These are phyloP conservation scores for Brachylomia viminalis DNA, from an alignment of 2,888 invertebrate genomes.

Conservation along the genomic window DNA sequence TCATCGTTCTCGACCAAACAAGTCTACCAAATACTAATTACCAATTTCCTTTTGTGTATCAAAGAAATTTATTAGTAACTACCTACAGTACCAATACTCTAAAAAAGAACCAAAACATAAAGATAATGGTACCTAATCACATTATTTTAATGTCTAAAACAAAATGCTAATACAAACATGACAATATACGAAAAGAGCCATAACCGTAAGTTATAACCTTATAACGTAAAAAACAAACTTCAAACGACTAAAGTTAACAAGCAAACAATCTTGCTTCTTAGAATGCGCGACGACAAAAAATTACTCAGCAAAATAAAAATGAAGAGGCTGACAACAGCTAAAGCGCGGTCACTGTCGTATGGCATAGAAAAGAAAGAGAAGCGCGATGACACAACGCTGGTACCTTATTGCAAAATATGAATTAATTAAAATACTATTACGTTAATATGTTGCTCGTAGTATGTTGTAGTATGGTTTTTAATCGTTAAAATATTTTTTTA, in stretches of 20 bases:
- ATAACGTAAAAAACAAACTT: slow-evolving; percentile 46
- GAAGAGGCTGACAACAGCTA: too few relatives aligned
- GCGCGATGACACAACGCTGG: too few relatives aligned
- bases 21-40: not conserved
- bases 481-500: too few relatives aligned
- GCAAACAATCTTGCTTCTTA: slow-evolving; percentile 24
- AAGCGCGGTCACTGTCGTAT: too few relatives aligned
- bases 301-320: not conserved
- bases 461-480: too few relatives aligned
- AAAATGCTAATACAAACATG: slow-evolving; percentile 23
- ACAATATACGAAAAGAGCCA: slow-evolving; percentile 7
- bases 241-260: slow-evolving; percentile 33
- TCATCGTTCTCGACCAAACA: not conserved
- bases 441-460: too few relatives aligned
- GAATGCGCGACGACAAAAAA: slow-evolving; percentile 24
- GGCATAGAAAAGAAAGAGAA: too few relatives aligned
- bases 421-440: too few relatives aligned
- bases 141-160: slow-evolving; percentile 10
- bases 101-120: not conserved
- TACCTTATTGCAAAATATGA: too few relatives aligned
- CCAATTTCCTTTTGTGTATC: not conserved
- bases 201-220: slow-evolving; percentile 27
- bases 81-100: not conserved
- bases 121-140: not conserved
- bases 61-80: not conserved